These are phyloP conservation scores for Saxidomus purpurata DNA, from an alignment of 1,140 invertebrate species.

Conservation along the genomic window DNA sequence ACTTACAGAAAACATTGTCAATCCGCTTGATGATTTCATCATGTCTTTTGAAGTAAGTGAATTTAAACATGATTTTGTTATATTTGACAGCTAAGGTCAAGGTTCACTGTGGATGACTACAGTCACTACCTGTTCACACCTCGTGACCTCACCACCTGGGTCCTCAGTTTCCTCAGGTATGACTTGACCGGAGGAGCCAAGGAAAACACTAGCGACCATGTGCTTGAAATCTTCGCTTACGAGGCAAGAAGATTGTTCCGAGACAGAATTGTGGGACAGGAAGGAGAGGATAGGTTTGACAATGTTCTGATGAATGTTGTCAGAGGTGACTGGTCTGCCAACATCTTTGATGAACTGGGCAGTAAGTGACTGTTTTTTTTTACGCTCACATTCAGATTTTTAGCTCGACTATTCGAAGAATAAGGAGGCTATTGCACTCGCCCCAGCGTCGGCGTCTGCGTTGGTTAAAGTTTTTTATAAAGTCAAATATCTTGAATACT, in stretches of 20 bases:
- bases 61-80: no score
- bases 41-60: no score
- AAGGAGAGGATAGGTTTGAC: conserved; percentile 91
- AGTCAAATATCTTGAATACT: no score
- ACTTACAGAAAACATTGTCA: no score
- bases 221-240: conserved; percentile 90
- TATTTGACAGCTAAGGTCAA: conserved; percentile 87
- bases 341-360: conserved; percentile 85
- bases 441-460: no score
- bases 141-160: conserved; percentile 91
- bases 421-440: no score
- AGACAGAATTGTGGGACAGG: conserved; percentile 91
- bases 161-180: conserved; percentile 89
- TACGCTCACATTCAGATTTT: neutral
- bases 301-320: conserved; percentile 88
- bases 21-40: no score
- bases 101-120: conserved; percentile 89
- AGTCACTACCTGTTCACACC: conserved; percentile 91
- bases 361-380: conserved; percentile 77
- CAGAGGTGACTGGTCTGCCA: conserved; percentile 87
- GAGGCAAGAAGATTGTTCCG: conserved; percentile 93
- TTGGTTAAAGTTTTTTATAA: no score
- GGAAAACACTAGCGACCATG: conserved; percentile 82
- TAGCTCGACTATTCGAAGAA: no score
- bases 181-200: conserved; percentile 80